Evolutionary conservation across 2,888 invertebrate species (phyloP), one percentile per base, ranked within the genome.

Genomic region (Oscheius sp.): DNA sequence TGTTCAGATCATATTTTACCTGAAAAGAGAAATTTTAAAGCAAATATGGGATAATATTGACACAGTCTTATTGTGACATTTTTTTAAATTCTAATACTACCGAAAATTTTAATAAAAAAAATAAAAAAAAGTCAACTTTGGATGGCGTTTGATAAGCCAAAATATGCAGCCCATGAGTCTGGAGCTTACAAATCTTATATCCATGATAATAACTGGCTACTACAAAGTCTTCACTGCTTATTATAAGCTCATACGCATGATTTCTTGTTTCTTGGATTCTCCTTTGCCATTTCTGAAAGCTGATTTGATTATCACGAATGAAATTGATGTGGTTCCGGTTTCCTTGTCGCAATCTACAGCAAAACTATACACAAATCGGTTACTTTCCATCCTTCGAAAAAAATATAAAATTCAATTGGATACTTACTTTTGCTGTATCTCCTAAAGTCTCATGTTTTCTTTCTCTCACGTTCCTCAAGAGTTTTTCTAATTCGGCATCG

Each of bases 71-170:
- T n/a, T n/a, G n/a, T n/a, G n/a, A n/a, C n/a, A n/a, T n/a, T n/a
- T n/a, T n/a, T n/a, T n/a, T n/a, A n/a, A n/a, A n/a, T n/a, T n/a
- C n/a, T n/a, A n/a, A n/a, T n/a, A n/a, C n/a, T 54, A 54, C 33
- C 36, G 54, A 47, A 47, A 47, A 22, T 14, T 6, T 20, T 47
- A 12, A 6, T 22, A 5, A n/a, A 14, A 54, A 28, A 32, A 33
- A 33, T n/a, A 33, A 22, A 54, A 0, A 32, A 24, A 0, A 14
- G 1, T 5, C 8, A 17, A 54, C 54, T 24, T 54, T 54, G 32
- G 33, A 32, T 17, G 54, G 54, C 32, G 30, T 54, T n/a, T 54
- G 54, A 33, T 54, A 54, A 33, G 54, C 54, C 54, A 54, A n/a
- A 22, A 54, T 22, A 33, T 54, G n/a, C 2, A 54, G 33, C 9